These are phyloP conservation scores for Melanostoma scalare DNA, from an alignment of 2,888 invertebrate species.

Conservation along the genomic window DNA sequence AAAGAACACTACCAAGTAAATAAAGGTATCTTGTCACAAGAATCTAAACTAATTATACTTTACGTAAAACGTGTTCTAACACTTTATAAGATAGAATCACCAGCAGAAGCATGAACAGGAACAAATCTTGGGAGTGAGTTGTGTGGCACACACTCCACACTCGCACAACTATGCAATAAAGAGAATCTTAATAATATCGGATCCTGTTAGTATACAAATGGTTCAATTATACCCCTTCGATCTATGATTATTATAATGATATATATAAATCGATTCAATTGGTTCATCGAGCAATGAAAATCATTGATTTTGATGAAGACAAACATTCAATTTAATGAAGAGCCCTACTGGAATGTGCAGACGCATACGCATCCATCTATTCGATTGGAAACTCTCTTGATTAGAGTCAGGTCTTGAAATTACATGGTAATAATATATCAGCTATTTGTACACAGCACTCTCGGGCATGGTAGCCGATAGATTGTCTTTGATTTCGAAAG, in stretches of 20 bases:
- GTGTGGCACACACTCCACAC: too few species aligned
- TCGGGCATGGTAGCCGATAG: too few species aligned
- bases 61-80: too few species aligned
- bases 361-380: conserved; percentile 7
- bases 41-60: too few species aligned
- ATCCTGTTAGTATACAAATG: conserved; percentile 20
- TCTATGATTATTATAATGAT: conserved; percentile 41
- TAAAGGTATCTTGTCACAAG: too few species aligned
- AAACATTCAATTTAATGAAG: conserved; percentile 42
- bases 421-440: conserved; percentile 9
- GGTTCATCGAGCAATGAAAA: conserved; percentile 8
- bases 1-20: too few species aligned
- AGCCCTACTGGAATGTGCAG: conserved; percentile 6
- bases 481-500: not conserved
- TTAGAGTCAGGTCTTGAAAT: conserved; percentile 46
- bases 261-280: conserved; percentile 49
- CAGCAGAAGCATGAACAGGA: too few species aligned
- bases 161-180: too few species aligned
- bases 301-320: conserved; percentile 56
- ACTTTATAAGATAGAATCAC: too few species aligned
- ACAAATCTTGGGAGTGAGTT: too few species aligned
- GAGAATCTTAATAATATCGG: too few species aligned
- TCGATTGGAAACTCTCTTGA: conserved; percentile 51
- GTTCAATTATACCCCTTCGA: conserved; percentile 48
- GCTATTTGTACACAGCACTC: not conserved